Conservation (phyloP, 2,113 vertebrate species). For the Malurus melanocephalus region DNA sequence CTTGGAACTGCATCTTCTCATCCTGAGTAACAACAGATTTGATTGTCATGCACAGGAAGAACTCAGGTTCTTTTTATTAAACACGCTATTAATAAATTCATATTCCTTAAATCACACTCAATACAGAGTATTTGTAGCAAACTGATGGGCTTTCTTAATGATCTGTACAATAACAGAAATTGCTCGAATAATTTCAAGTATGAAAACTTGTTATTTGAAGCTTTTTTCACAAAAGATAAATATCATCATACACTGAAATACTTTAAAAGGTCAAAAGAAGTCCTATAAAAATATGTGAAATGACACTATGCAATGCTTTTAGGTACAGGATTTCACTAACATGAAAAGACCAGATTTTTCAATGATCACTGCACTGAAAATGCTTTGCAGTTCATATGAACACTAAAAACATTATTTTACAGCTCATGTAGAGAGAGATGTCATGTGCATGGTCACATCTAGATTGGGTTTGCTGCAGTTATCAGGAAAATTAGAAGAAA, state of each 20-base stretch:
- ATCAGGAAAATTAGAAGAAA: not conserved
- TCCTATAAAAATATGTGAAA: not conserved
- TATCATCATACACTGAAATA: not conserved
- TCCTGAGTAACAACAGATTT: not conserved
- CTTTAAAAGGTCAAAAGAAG: not conserved
- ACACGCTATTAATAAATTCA: not conserved
- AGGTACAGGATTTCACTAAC: not conserved
- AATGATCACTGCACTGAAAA: not conserved
- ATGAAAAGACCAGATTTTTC: not conserved
- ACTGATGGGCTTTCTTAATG: not conserved
- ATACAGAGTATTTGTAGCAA: not conserved
- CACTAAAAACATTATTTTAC: not conserved
- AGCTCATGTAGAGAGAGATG: not conserved
- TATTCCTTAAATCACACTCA: not conserved
- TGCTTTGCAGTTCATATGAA: not conserved
- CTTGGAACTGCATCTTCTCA: not conserved
- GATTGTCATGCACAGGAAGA: not conserved
- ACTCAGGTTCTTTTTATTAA: not conserved
- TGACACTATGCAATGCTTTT: not conserved
- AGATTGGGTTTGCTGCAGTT: not conserved
- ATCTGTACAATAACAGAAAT: not conserved
- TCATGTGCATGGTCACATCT: not conserved
- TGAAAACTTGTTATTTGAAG: constrained; percentile 16
- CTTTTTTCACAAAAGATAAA: not conserved
- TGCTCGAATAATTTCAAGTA: not conserved